Evolutionary conservation across 2,113 vertebrate genomes (phyloP).

Genomic region (Rutilus rutilus): DNA sequence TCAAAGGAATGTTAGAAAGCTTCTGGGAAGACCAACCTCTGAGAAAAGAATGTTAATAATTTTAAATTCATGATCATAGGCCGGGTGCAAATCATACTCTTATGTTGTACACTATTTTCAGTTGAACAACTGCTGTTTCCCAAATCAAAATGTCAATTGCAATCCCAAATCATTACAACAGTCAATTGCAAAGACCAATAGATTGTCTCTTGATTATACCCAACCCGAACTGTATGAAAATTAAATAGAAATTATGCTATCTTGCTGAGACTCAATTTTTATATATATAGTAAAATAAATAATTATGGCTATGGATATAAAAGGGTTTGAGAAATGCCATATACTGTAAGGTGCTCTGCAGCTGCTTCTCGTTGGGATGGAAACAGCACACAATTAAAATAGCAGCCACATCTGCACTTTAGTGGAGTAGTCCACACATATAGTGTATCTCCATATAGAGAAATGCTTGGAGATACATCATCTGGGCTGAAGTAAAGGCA

Average conservation of each 20-base stretch:
- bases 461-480: not conserved
- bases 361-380: not conserved
- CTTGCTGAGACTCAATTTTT: not conserved
- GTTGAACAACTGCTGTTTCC: not conserved
- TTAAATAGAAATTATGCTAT: not conserved
- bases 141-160: no score
- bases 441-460: not conserved
- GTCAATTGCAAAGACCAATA: not conserved
- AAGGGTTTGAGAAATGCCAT: not conserved
- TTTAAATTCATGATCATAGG: not conserved
- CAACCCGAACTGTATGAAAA: not conserved
- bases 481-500: not conserved
- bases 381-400: not conserved
- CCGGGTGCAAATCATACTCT: not conserved
- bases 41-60: not conserved
- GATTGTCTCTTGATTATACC: not conserved
- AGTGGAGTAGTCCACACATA: not conserved
- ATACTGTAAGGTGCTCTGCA: not conserved
- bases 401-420: not conserved
- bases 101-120: not conserved
- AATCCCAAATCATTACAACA: not conserved
- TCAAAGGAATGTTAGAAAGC: conserved; percentile 22
- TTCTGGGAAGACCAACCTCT: not conserved
- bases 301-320: not conserved
- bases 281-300: not conserved